These are phyloP conservation scores for Anguilla pacifica DNA, from an alignment of 2,797 vertebrate genomes.

Conservation along the genomic window DNA sequence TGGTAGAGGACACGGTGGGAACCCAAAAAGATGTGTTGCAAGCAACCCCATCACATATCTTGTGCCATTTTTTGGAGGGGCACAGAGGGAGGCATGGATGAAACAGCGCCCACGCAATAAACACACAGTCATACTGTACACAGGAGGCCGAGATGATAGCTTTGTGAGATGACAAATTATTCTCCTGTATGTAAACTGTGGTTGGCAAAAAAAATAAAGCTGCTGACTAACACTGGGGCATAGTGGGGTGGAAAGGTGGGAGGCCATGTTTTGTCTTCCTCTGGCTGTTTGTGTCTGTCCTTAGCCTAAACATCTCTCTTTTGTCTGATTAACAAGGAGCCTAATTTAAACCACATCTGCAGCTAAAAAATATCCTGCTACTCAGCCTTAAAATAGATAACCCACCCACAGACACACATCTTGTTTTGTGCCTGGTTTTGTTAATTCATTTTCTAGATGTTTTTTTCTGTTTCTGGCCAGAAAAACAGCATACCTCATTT, in stretches of 20 bases:
- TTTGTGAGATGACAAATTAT: conserved; percentile 67
- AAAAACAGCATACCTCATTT: conserved; percentile 49
- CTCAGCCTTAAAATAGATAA: conserved; percentile 15
- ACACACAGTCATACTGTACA: conserved; percentile 55
- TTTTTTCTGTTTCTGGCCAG: conserved; percentile 35
- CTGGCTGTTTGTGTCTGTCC: conserved; percentile 50
- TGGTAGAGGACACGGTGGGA: conserved; percentile 58
- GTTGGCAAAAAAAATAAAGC: conserved; percentile 70
- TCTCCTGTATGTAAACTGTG: conserved; percentile 69
- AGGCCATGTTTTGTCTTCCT: conserved; percentile 54
- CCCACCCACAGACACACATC: conserved; percentile 2
- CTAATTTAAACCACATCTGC: conserved; percentile 48
- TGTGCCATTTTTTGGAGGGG: conserved; percentile 60
- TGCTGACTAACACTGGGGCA: conserved; percentile 67
- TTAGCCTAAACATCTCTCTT: conserved; percentile 56
- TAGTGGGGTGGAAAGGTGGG: conserved; percentile 56
- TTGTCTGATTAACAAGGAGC: conserved; percentile 45
- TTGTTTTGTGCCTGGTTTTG: conserved; percentile 38
- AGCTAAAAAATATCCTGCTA: conserved; percentile 42
- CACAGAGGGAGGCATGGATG: conserved; percentile 46
- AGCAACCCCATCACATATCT: conserved; percentile 56
- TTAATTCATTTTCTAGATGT: conserved; percentile 50
- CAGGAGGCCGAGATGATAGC: conserved; percentile 55
- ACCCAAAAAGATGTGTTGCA: conserved; percentile 63
- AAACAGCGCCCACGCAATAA: conserved; percentile 41